These are phyloP conservation scores for Autographa pulchrina DNA, from an alignment of 2,888 invertebrate species.

Conservation along the genomic window DNA sequence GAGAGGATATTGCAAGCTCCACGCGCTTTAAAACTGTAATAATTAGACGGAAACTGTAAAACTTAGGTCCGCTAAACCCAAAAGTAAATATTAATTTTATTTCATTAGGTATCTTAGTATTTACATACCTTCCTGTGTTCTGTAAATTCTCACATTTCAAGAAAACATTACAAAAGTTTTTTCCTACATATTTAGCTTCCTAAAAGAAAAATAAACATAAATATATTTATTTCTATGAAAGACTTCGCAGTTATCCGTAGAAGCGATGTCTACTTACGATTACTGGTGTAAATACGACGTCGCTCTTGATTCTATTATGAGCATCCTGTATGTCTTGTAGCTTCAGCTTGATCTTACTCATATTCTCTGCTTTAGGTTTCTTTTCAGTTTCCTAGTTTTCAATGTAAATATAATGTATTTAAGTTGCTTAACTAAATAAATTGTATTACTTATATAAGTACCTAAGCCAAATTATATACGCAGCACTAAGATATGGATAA, in stretches of 20 bases:
- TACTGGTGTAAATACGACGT: constrained; percentile 68
- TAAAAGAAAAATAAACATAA: constrained; percentile 50
- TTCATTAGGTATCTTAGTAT: too few species aligned
- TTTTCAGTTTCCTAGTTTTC: constrained; percentile 21
- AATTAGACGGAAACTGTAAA: neutral
- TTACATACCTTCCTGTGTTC: constrained; percentile 92
- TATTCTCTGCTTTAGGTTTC: constrained; percentile 41
- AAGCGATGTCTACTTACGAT: constrained; percentile 61
- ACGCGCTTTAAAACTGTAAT: constrained; percentile 72
- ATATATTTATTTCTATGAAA: neutral
- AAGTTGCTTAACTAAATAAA: neutral
- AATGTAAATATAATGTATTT: neutral
- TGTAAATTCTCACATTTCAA: constrained; percentile 95
- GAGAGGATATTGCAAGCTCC: constrained; percentile 69
- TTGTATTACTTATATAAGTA: neutral
- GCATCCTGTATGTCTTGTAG: constrained; percentile 75
- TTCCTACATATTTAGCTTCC: constrained; percentile 88
- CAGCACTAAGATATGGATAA: neutral
- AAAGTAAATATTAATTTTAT: too few species aligned
- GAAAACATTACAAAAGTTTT: constrained; percentile 84
- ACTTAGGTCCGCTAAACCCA: neutral
- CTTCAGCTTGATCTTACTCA: constrained; percentile 70
- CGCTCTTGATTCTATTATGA: constrained; percentile 67
- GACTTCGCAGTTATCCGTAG: neutral
- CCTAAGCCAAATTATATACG: neutral